Percentiles rank a stretch among this genome's conserved stretches.
Evolutionary conservation across 2,888 invertebrate species (phyloP).

Genomic region (Eucera pruinosa): DNA sequence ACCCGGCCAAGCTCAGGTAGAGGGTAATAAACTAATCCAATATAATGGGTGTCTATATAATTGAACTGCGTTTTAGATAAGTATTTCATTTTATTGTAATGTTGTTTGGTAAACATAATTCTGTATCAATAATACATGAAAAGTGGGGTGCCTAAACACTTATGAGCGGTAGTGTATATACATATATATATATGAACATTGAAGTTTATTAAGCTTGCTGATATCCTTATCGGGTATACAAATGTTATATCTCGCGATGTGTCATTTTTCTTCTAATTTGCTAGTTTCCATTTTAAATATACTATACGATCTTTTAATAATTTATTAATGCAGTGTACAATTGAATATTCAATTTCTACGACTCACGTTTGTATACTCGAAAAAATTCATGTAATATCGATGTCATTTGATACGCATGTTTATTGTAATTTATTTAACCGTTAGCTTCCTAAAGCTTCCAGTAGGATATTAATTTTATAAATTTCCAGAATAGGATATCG

Average conservation of each 20-base stretch:
- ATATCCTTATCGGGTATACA: slow-evolving; percentile 11
- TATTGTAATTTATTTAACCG: slow-evolving; percentile 22
- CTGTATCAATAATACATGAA: no score
- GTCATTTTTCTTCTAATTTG: slow-evolving; percentile 8
- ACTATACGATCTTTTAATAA: slow-evolving; percentile 20
- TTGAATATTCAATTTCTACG: not conserved
- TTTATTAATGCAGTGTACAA: slow-evolving; percentile 8
- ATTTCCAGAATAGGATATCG: not conserved
- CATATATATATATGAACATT: slow-evolving; percentile 28
- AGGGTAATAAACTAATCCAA: no score
- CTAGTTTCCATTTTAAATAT: slow-evolving; percentile 4
- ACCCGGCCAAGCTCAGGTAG: no score
- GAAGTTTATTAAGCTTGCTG: slow-evolving; percentile 10
- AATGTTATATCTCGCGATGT: slow-evolving; percentile 8
- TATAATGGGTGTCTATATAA: no score
- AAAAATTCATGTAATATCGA: not conserved
- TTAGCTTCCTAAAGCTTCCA: not conserved
- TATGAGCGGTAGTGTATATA: no score
- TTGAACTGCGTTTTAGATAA: no score
- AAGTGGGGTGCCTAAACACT: no score
- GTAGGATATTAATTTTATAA: slow-evolving; percentile 5
- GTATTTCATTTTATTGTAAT: no score
- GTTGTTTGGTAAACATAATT: no score
- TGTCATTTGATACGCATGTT: not conserved
- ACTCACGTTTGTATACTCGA: slow-evolving; percentile 29